phyloP scores from a whole-genome alignment of 2,113 vertebrate species.

The Rallus limicola region DNA sequence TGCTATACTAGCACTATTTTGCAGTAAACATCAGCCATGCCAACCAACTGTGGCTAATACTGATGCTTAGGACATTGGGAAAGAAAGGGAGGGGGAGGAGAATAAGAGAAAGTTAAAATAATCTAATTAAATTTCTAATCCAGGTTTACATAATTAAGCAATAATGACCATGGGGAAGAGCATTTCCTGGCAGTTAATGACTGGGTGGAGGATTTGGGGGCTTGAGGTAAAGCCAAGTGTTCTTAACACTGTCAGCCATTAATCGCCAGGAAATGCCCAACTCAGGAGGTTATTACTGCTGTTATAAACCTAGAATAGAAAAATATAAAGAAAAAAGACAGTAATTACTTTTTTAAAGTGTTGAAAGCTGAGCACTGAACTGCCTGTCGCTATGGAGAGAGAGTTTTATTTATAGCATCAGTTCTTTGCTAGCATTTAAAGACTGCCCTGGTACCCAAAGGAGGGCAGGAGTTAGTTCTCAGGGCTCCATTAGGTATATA shows the following conservation, averaged over 20 bases:
- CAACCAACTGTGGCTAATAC: not conserved
- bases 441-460: conserved; percentile 51
- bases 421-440: conserved; percentile 61
- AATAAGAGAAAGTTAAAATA: conserved; percentile 35
- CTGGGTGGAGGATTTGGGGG: conserved; percentile 57
- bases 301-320: conserved; percentile 73
- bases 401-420: conserved; percentile 60
- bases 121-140: conserved; percentile 70
- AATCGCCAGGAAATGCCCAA: conserved; percentile 70
- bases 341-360: conserved; percentile 68
- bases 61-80: not conserved
- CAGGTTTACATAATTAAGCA: conserved; percentile 69
- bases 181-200: conserved; percentile 70
- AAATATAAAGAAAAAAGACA: conserved; percentile 71
- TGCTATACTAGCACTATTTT: not conserved
- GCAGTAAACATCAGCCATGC: not conserved
- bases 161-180: conserved; percentile 59
- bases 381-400: conserved; percentile 41
- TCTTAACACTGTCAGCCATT: conserved; percentile 71
- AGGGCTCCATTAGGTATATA: conserved; percentile 64
- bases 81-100: not conserved
- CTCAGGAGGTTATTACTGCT: conserved; percentile 69
- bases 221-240: conserved; percentile 68
- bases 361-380: conserved; percentile 58
- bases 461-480: conserved; percentile 56